Evolutionary conservation across 92 coral and sea anemone species (phyloP).

Genomic region (Blastomussa wellsi): DNA sequence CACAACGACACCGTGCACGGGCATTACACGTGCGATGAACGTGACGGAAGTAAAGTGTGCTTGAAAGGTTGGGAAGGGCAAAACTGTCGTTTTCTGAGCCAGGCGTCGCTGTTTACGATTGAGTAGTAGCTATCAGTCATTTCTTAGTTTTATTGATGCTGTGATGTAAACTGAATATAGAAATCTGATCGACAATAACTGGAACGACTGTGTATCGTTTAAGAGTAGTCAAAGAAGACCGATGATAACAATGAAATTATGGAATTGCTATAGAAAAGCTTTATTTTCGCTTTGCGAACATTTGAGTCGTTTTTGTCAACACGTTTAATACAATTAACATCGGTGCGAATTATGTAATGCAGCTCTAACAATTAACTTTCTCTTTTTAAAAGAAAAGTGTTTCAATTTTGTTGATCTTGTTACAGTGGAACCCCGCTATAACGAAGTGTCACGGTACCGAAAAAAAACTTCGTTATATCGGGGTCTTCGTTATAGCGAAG

Average conservation of each 20-base stretch:
- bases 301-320: neutral
- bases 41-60: slow-evolving; percentile 67
- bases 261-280: neutral
- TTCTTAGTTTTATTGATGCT: neutral
- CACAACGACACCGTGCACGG: slow-evolving; percentile 55
- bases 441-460: no score
- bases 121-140: neutral
- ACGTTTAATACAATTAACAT: neutral
- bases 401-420: neutral
- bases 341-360: neutral
- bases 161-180: neutral
- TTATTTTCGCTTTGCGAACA: neutral
- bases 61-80: slow-evolving; percentile 65
- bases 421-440: no score
- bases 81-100: slow-evolving; percentile 28
- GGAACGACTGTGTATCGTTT: neutral
- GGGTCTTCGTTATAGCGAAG: no score
- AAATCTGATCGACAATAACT: neutral
- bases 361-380: neutral
- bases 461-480: no score
- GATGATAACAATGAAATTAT: neutral
- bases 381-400: neutral
- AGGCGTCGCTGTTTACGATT: neutral
- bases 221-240: neutral
- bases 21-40: slow-evolving; percentile 71